Conservation (phyloP, 1,140 invertebrate species). For the Eubasilissa regina region DNA sequence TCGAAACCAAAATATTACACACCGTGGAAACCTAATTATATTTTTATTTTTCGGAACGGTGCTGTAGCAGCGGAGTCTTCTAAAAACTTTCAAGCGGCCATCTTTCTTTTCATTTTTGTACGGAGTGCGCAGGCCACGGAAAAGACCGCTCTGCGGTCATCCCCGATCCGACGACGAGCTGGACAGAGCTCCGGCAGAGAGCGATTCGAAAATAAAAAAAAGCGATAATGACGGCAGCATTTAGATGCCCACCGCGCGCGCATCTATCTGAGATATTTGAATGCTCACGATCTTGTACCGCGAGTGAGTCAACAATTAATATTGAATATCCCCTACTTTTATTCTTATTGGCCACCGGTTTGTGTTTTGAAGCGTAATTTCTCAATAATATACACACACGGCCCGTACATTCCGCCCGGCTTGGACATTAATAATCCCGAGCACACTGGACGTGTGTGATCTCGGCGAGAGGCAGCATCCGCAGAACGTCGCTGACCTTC, state of each 20-base stretch:
- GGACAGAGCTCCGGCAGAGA: too few species aligned
- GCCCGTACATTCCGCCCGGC: constrained; percentile 10
- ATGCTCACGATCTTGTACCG: constrained; percentile 6
- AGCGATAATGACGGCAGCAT: constrained; percentile 6
- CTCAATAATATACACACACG: constrained; percentile 17
- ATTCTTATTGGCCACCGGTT: constrained; percentile 11
- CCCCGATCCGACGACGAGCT: too few species aligned
- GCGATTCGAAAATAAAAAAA: neutral
- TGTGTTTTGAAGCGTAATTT: constrained; percentile 26
- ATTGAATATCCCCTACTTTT: constrained; percentile 12
- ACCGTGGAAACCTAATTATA: too few species aligned
- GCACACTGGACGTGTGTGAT: constrained; percentile 13
- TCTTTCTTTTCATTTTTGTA: too few species aligned
- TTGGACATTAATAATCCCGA: constrained; percentile 17
- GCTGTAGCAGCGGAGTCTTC: too few species aligned
- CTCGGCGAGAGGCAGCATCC: neutral
- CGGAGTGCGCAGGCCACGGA: too few species aligned
- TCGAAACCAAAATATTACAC: too few species aligned
- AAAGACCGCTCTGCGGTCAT: too few species aligned
- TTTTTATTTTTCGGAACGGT: too few species aligned
- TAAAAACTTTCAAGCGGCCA: too few species aligned
- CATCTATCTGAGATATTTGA: neutral
- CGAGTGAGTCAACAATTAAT: constrained; percentile 28
- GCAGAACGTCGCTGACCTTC: neutral
- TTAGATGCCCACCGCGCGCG: neutral